These are phyloP conservation scores for Oreohelix idahoensis DNA, from an alignment of 1,140 invertebrate species.

Conservation along the genomic window DNA sequence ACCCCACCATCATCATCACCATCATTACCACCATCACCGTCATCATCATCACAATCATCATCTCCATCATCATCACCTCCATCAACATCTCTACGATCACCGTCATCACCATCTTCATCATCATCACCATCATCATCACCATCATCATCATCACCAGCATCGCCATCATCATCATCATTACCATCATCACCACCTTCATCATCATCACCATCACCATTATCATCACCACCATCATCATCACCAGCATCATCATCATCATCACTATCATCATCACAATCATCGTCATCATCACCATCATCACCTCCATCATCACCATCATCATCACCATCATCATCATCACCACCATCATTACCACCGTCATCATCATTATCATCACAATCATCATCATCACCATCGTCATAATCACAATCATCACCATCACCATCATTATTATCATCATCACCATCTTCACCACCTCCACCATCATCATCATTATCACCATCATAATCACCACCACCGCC, in stretches of 20 bases:
- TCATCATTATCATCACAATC: not conserved
- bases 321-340: not conserved
- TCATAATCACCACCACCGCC: too few relatives aligned
- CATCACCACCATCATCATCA: not conserved
- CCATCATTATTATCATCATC: not conserved
- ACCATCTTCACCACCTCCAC: not conserved
- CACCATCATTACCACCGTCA: not conserved
- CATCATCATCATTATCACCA: too few relatives aligned
- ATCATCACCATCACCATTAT: not conserved
- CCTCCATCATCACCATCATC: not conserved
- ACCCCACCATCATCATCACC: not conserved
- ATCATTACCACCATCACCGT: not conserved
- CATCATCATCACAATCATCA: not conserved
- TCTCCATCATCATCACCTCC: not conserved
- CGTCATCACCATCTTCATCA: not conserved
- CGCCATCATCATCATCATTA: not conserved
- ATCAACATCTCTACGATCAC: not conserved
- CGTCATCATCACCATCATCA: not conserved
- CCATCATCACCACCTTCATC: not conserved
- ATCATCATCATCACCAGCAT: not conserved
- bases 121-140: not conserved
- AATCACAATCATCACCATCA: not conserved
- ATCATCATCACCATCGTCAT: not conserved
- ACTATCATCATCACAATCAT: not conserved
- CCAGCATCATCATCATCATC: not conserved